Conservation (phyloP, 2,797 vertebrate genomes). For the Cirrhinus molitorella region DNA sequence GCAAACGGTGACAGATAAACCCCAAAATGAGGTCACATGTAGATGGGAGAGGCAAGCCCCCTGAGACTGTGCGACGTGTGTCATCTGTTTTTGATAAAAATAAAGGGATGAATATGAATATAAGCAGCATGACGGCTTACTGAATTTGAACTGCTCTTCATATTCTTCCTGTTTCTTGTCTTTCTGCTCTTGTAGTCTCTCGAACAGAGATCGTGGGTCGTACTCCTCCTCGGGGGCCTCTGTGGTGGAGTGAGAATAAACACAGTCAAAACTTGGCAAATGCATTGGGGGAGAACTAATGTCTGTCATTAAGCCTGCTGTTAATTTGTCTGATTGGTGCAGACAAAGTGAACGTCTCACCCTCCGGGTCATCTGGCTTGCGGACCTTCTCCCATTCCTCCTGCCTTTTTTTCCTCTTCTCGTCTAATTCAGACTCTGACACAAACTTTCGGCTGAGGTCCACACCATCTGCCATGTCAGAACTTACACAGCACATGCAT, state of each 20-base stretch:
- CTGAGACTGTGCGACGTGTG: background rate
- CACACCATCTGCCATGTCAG: conserved; percentile 87
- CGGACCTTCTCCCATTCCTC: conserved; percentile 98
- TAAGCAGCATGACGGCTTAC: conserved; percentile 77
- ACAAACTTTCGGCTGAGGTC: conserved; percentile 95
- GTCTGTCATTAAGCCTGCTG: background rate
- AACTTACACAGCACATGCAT: conserved; percentile 54
- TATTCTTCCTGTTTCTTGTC: conserved; percentile 97
- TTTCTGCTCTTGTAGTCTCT: conserved; percentile 95
- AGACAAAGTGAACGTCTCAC: conserved; percentile 70
- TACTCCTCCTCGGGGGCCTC: conserved; percentile 95
- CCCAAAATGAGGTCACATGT: conserved; percentile 34
- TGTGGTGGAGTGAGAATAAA: conserved; percentile 67
- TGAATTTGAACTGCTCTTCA: conserved; percentile 99
- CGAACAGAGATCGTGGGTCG: conserved; percentile 90
- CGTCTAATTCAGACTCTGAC: conserved; percentile 90
- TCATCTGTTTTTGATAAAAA: background rate
- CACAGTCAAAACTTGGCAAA: conserved; percentile 23
- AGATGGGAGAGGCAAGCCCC: conserved; percentile 12
- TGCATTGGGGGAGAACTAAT: background rate
- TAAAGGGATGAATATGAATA: background rate
- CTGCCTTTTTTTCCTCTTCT: conserved; percentile 90
- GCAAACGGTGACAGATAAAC: conserved; percentile 21
- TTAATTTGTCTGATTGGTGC: conserved; percentile 10
- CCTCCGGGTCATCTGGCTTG: conserved; percentile 94